These are phyloP conservation scores for Uropetala carovei DNA, from an alignment of 2,888 invertebrate genomes.

Conservation along the genomic window DNA sequence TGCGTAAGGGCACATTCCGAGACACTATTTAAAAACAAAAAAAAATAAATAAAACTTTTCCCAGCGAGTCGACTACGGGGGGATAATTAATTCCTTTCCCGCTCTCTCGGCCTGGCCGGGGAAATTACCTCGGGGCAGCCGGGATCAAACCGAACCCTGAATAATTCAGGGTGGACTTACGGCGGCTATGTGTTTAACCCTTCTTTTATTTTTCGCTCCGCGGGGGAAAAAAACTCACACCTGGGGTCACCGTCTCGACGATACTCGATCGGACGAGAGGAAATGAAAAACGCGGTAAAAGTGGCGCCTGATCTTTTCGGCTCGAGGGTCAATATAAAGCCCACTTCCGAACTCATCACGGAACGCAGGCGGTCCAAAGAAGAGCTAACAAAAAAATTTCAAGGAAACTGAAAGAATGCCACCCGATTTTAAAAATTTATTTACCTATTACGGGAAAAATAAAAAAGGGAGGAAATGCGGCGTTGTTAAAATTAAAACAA, in stretches of 20 bases:
- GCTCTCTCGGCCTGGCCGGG: not conserved
- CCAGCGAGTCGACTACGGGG: not conserved
- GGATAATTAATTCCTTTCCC: conserved; percentile 11
- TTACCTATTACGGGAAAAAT: too few relatives aligned
- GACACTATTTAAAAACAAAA: not conserved
- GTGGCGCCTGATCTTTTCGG: too few relatives aligned
- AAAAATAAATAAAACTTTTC: not conserved
- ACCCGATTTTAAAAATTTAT: too few relatives aligned
- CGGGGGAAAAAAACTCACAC: not conserved
- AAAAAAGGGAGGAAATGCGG: too few relatives aligned
- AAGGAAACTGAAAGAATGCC: too few relatives aligned
- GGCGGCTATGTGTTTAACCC: not conserved
- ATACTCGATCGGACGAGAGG: not conserved
- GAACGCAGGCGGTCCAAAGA: too few relatives aligned
- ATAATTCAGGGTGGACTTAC: not conserved
- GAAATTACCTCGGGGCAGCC: not conserved
- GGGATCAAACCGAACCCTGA: not conserved
- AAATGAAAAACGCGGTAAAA: too few relatives aligned
- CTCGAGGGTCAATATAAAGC: too few relatives aligned
- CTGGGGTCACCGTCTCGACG: not conserved
- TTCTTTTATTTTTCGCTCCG: not conserved
- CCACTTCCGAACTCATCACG: too few relatives aligned
- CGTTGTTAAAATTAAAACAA: too few relatives aligned
- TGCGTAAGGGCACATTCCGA: not conserved
- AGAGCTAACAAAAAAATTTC: too few relatives aligned